These are phyloP conservation scores for Spodoptera frugiperda DNA, from an alignment of 1,140 invertebrate species.

Conservation along the genomic window DNA sequence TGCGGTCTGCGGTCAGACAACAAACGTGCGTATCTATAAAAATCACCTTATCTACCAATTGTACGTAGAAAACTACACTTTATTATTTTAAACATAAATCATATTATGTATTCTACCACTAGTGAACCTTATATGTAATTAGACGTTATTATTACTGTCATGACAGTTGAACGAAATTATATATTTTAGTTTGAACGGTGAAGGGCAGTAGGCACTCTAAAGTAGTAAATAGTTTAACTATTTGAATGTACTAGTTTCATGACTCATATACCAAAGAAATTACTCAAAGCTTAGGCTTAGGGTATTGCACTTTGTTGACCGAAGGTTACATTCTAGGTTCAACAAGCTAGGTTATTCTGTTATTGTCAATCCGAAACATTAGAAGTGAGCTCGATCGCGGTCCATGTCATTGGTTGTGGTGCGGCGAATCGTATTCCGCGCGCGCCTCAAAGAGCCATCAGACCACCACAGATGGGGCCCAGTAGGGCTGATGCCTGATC, in stretches of 20 bases:
- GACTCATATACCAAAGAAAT: background rate
- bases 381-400: too few relatives aligned
- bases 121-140: background rate
- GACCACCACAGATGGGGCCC: too few relatives aligned
- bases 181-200: conserved; percentile 25
- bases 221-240: conserved; percentile 20
- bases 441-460: too few relatives aligned
- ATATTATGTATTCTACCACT: background rate
- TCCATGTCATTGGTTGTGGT: too few relatives aligned
- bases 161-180: conserved; percentile 36
- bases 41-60: background rate
- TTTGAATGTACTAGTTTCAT: background rate
- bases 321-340: too few relatives aligned
- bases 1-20: conserved; percentile 1
- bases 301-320: too few relatives aligned
- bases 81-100: background rate
- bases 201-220: background rate
- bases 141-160: conserved; percentile 24
- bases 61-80: background rate
- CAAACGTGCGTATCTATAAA: conserved; percentile 20
- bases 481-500: too few relatives aligned
- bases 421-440: too few relatives aligned
- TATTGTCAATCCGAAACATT: too few relatives aligned
- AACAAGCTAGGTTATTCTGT: too few relatives aligned
- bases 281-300: background rate